Evolutionary conservation across 2,888 invertebrate species (phyloP).

Genomic region (Achlya flavicornis): DNA sequence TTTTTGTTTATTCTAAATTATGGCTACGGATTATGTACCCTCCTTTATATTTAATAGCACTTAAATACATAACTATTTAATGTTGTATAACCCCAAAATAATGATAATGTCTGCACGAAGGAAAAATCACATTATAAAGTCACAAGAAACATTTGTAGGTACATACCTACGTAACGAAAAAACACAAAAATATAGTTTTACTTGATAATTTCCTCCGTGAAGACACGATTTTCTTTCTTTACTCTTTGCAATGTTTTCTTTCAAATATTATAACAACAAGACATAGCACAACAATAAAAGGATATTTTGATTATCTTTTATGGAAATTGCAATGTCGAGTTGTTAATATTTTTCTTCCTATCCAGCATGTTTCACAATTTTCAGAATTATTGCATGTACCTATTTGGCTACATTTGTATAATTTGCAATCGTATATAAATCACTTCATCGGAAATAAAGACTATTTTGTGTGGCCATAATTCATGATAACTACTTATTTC

Average conservation of each 20-base stretch:
- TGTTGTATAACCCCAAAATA: not conserved
- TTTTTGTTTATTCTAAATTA: not conserved
- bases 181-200: too few relatives aligned
- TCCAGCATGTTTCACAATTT: constrained; percentile 60
- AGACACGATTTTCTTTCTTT: constrained; percentile 46
- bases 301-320: constrained; percentile 28
- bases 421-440: constrained; percentile 42
- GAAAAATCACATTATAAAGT: constrained; percentile 20
- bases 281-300: constrained; percentile 47
- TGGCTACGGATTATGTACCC: not conserved
- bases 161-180: too few relatives aligned
- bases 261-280: constrained; percentile 50
- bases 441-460: constrained; percentile 55
- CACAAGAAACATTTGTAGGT: not conserved
- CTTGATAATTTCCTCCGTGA: constrained; percentile 29
- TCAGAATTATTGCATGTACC: constrained; percentile 55
- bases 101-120: constrained; percentile 38
- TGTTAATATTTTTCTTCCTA: constrained; percentile 48
- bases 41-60: not conserved
- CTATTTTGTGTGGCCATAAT: constrained; percentile 79
- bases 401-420: constrained; percentile 32
- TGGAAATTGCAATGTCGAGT: constrained; percentile 49
- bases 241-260: constrained; percentile 83
- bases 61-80: not conserved
- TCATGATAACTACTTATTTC: constrained; percentile 33